Evolutionary conservation across 2,113 vertebrate species (phyloP).

Genomic region (Lethenteron reissneri): DNA sequence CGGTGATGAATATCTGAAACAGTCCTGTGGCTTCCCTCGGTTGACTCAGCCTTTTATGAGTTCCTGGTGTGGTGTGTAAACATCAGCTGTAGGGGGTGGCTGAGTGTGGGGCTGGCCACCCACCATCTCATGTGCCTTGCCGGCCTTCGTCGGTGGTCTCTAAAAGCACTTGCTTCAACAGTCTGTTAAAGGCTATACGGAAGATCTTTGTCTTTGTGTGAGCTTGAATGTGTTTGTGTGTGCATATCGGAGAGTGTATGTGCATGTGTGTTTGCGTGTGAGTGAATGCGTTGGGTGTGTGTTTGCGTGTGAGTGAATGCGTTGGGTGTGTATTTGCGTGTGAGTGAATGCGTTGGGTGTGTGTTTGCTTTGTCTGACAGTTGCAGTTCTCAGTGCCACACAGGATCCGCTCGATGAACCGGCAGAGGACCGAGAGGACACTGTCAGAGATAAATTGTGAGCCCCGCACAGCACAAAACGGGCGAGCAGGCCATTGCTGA

Average conservation of each 20-base stretch:
- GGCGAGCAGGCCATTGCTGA: no score
- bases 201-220: background rate
- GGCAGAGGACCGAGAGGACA: background rate
- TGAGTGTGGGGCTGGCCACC: no score
- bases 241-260: background rate
- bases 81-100: no score
- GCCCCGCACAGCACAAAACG: background rate
- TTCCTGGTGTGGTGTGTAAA: no score
- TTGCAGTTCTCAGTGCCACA: background rate
- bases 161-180: no score
- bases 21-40: no score
- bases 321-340: background rate
- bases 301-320: background rate
- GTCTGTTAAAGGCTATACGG: no score
- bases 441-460: constrained; percentile 3
- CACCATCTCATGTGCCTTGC: no score
- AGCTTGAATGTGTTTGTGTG: background rate
- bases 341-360: background rate
- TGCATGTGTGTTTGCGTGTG: background rate
- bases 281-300: background rate
- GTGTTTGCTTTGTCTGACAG: background rate
- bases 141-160: no score
- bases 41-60: no score
- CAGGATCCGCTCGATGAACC: constrained; percentile 4
- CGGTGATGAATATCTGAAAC: no score